These are phyloP conservation scores for Agonum fuliginosum DNA, from an alignment of 2,888 invertebrate species.

Conservation along the genomic window DNA sequence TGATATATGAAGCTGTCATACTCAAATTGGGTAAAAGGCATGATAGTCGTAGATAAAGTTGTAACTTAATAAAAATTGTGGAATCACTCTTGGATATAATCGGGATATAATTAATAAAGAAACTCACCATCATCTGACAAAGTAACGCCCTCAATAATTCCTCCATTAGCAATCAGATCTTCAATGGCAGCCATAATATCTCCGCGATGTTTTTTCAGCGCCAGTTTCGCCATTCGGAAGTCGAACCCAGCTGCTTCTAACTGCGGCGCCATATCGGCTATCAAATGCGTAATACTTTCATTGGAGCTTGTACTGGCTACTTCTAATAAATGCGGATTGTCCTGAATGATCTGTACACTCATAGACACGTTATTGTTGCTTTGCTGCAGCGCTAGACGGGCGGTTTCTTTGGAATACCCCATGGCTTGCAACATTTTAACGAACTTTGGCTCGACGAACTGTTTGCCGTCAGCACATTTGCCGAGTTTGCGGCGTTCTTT, in stretches of 20 bases:
- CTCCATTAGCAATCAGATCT: constrained; percentile 74
- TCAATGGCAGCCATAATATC: constrained; percentile 78
- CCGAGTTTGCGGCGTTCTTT: constrained; percentile 76
- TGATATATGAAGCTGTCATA: no score
- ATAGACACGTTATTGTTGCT: constrained; percentile 82
- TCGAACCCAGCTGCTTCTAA: constrained; percentile 79
- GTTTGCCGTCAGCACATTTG: constrained; percentile 77
- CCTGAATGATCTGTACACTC: constrained; percentile 80
- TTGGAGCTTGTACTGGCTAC: constrained; percentile 70
- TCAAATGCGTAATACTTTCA: constrained; percentile 64
- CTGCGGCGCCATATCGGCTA: constrained; percentile 57
- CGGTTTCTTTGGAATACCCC: constrained; percentile 80
- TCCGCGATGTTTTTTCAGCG: constrained; percentile 75
- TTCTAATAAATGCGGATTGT: constrained; percentile 75
- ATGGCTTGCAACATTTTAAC: constrained; percentile 78
- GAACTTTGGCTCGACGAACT: constrained; percentile 74
- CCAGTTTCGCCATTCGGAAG: constrained; percentile 73
- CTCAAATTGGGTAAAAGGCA: no score
- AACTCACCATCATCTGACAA: constrained; percentile 69
- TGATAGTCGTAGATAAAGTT: no score
- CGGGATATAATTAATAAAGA: no score
- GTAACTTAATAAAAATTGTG: no score
- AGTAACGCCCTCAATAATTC: constrained; percentile 67
- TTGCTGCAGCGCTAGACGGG: constrained; percentile 78
- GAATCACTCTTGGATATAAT: no score